These are phyloP conservation scores for Alectura lathami DNA, from an alignment of 2,113 vertebrate genomes.

Conservation along the genomic window DNA sequence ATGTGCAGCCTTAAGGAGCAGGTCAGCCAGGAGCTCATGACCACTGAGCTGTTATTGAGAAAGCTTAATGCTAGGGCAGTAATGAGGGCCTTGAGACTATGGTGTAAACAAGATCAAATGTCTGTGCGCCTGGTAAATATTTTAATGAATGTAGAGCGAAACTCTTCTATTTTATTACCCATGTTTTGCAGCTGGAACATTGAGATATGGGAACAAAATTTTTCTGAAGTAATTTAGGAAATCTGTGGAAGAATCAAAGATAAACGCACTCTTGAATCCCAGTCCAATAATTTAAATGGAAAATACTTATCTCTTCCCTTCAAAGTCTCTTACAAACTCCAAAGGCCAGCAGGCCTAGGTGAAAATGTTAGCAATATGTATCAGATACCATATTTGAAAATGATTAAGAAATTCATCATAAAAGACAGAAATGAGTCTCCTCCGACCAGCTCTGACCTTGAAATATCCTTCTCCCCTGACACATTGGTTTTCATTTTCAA, in stretches of 20 bases:
- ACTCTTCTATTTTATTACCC: background rate
- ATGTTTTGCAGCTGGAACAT: background rate
- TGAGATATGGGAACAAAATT: background rate
- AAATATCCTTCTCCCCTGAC: slow-evolving; percentile 15
- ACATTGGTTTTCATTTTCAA: background rate
- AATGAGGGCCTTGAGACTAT: background rate
- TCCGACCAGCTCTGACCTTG: slow-evolving; percentile 40
- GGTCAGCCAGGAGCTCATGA: background rate
- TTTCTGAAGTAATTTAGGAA: background rate
- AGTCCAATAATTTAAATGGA: background rate
- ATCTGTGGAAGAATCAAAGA: background rate
- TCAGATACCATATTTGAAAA: background rate
- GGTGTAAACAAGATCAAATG: background rate
- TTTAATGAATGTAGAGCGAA: background rate
- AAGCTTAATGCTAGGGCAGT: background rate
- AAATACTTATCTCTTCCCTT: background rate
- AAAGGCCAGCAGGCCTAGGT: background rate
- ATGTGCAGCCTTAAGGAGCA: background rate
- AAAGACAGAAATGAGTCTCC: slow-evolving; percentile 26
- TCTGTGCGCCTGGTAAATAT: background rate
- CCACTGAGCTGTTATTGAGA: background rate
- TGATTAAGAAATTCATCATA: slow-evolving; percentile 61
- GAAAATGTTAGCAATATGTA: background rate
- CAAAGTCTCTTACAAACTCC: background rate
- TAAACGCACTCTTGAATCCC: background rate